phyloP scores from a whole-genome alignment of 2,113 vertebrate species.

The Oxyruncus cristatus region DNA sequence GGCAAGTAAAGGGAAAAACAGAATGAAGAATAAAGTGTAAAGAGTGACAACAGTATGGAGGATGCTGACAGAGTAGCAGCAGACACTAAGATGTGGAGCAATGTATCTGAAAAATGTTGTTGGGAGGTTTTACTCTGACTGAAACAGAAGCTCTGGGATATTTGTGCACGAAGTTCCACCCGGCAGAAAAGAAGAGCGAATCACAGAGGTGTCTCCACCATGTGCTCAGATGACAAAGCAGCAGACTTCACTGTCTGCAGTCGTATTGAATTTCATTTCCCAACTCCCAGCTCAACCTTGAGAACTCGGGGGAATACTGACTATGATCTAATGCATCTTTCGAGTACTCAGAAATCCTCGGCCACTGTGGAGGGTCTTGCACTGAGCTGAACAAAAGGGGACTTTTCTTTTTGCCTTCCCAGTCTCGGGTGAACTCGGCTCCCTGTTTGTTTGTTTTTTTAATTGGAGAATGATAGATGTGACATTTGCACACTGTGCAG shows the following conservation, averaged over 20 bases:
- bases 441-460: not conserved
- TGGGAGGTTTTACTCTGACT: not conserved
- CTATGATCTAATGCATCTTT: not conserved
- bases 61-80: not conserved
- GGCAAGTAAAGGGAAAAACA: not conserved
- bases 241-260: not conserved
- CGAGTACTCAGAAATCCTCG: not conserved
- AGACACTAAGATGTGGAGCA: not conserved
- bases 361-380: not conserved
- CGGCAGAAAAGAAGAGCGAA: not conserved
- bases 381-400: not conserved
- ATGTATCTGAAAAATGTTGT: not conserved
- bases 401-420: not conserved
- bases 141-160: not conserved
- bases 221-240: conserved; percentile 22
- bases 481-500: not conserved
- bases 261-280: not conserved
- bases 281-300: not conserved
- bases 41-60: not conserved
- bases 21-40: not conserved
- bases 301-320: not conserved
- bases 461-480: not conserved
- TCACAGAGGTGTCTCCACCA: not conserved
- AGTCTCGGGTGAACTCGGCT: not conserved
- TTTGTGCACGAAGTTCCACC: not conserved